Evolutionary conservation across 35 echinoderm and acorn worm genomes (phyloP), one percentile per base, ranked within the genome.

Genomic region (Diadema setosum): DNA sequence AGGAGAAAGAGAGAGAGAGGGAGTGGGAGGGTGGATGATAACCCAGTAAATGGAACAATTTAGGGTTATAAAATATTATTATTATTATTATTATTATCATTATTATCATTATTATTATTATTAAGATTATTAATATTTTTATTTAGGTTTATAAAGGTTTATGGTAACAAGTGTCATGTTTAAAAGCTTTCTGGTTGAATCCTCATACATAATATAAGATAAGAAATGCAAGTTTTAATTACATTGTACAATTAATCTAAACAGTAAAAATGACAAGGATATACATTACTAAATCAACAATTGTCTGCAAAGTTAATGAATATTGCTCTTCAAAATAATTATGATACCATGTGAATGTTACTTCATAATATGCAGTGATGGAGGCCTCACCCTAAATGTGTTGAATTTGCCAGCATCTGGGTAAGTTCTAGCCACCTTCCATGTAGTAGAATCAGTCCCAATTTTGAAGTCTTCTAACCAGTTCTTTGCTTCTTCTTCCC

Each of bases 401-500:
- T 73, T 73, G 5, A 11, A 11, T 32, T 3, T 24, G 37, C 65
- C 65, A 32, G 65, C 24, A 24, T 73, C 30, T 11, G 65, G 65
- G 37, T 73, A 73, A 16, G 65, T 73, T 17, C 34, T 83, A 16
- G 49, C n/a, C 15, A n/a, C 12, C 18, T 46, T 26, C 81, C 81
- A 83, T 5, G 81, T 83, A 42, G 56, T 37, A 23, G 42, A 83
- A 73, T 73, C 34, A 5, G 81, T 34, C 11, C 25, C 43, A 5
- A 25, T 29, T 32, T 83, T 26, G 46, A 83, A 83, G 5, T n/a
- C 81, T 56, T 83, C 43, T 46, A 83, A 56, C 81, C 81, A 83
- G 23, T 46, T 55, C 17, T 83, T 14, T 56, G 21, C 50, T 56
- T 56, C 50, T 56, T 56, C 50, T 56, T 56, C 50, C 14, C 50